These are phyloP conservation scores for Drosophila lacteicornis DNA, from an alignment of 1,140 invertebrate genomes.

Conservation along the genomic window DNA sequence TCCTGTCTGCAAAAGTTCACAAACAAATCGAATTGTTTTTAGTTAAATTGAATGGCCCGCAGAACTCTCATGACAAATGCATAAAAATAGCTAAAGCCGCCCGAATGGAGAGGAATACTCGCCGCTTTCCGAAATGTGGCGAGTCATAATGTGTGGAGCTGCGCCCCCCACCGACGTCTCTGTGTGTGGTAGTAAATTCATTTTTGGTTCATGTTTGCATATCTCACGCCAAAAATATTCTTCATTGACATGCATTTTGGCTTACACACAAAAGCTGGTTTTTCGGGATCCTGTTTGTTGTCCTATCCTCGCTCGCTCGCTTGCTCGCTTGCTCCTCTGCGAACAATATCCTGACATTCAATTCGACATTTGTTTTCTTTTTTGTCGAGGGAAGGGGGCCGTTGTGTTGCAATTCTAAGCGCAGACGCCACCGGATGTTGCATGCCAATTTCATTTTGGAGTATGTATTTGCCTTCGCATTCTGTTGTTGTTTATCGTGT, in stretches of 20 bases:
- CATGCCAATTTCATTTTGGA: conserved; percentile 75
- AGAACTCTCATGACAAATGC: conserved; percentile 36
- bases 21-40: conserved; percentile 37
- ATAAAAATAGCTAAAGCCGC: conserved; percentile 30
- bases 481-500: conserved; percentile 30
- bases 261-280: conserved; percentile 56
- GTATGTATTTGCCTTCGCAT: conserved; percentile 38
- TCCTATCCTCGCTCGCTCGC: not conserved
- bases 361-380: conserved; percentile 78
- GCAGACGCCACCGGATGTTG: conserved; percentile 78
- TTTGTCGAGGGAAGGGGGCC: not conserved
- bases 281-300: conserved; percentile 30
- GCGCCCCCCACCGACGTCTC: conserved; percentile 3
- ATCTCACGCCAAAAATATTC: conserved; percentile 67
- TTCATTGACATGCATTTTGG: conserved; percentile 79
- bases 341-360: conserved; percentile 81
- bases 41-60: conserved; percentile 31
- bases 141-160: conserved; percentile 42
- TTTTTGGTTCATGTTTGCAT: conserved; percentile 77
- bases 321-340: not conserved
- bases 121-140: not conserved
- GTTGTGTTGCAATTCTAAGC: conserved; percentile 79
- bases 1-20: conserved; percentile 36
- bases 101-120: not conserved
- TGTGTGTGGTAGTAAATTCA: conserved; percentile 61